Evolutionary conservation across 2,113 vertebrate genomes (phyloP).

Genomic region (Lophura nycthemera): DNA sequence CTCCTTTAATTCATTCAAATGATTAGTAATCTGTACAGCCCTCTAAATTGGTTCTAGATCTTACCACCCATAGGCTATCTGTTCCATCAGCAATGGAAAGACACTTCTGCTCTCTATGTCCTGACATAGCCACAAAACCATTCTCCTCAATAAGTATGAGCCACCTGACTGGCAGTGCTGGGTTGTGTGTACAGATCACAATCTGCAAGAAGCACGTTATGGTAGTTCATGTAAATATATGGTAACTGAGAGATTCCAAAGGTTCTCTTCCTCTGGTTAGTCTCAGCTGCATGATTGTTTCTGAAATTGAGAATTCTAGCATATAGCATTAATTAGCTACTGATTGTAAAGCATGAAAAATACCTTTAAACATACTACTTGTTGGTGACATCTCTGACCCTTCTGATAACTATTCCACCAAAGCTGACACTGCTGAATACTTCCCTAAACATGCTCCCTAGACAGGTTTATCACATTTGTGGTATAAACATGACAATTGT

Average conservation of each 20-base stretch:
- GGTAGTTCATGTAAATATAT: background rate
- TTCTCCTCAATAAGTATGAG: background rate
- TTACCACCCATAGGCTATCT: background rate
- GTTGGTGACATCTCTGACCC: background rate
- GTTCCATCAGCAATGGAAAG: background rate
- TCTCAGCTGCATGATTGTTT: background rate
- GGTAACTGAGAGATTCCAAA: background rate
- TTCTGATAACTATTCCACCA: background rate
- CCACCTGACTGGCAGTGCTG: background rate
- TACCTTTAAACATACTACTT: background rate
- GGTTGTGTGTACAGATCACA: background rate
- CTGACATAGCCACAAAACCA: background rate
- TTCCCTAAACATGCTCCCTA: background rate
- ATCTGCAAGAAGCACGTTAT: background rate
- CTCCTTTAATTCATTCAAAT: background rate
- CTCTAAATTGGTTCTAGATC: background rate
- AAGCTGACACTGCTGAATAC: background rate
- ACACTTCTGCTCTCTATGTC: background rate
- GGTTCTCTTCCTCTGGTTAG: background rate
- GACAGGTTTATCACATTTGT: background rate
- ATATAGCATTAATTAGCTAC: background rate
- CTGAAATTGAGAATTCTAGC: background rate
- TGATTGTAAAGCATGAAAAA: background rate
- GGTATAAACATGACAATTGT: background rate
- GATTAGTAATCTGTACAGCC: background rate